Evolutionary conservation across 2,888 invertebrate species (phyloP).

Genomic region (Brassicogethes aeneus): DNA sequence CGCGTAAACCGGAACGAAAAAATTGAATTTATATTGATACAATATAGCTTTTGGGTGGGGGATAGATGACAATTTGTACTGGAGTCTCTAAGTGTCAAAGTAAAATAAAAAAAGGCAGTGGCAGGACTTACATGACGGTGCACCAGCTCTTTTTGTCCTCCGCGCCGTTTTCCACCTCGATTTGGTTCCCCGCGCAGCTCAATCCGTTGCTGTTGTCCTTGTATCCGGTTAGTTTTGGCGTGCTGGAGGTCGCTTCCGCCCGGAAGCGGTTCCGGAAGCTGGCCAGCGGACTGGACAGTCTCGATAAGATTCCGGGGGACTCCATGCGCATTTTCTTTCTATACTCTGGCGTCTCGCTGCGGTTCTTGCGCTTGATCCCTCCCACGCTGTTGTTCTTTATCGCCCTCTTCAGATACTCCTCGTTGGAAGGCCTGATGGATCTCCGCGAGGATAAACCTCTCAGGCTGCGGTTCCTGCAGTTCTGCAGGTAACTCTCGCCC

Average conservation of each 20-base stretch:
- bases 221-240: constrained; percentile 33
- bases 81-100: not conserved
- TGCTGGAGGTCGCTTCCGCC: constrained; percentile 25
- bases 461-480: constrained; percentile 24
- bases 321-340: constrained; percentile 28
- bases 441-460: constrained; percentile 23
- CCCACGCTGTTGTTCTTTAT: constrained; percentile 15
- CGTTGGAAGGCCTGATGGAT: constrained; percentile 22
- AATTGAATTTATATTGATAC: constrained; percentile 1
- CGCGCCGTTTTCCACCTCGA: constrained; percentile 16
- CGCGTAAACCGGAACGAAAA: no score
- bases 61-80: not conserved
- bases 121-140: constrained; percentile 28
- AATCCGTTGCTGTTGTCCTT: constrained; percentile 24
- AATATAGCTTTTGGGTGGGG: no score
- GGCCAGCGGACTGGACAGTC: constrained; percentile 30
- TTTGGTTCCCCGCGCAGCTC: constrained; percentile 21
- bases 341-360: constrained; percentile 26
- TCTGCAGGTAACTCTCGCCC: constrained; percentile 18
- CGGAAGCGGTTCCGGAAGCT: constrained; percentile 25
- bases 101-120: not conserved
- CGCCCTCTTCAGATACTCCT: constrained; percentile 21
- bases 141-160: constrained; percentile 31
- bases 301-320: constrained; percentile 23
- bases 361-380: constrained; percentile 29